These are phyloP conservation scores for Zaprionus bogoriensis DNA, from an alignment of 2,888 invertebrate genomes.

Conservation along the genomic window DNA sequence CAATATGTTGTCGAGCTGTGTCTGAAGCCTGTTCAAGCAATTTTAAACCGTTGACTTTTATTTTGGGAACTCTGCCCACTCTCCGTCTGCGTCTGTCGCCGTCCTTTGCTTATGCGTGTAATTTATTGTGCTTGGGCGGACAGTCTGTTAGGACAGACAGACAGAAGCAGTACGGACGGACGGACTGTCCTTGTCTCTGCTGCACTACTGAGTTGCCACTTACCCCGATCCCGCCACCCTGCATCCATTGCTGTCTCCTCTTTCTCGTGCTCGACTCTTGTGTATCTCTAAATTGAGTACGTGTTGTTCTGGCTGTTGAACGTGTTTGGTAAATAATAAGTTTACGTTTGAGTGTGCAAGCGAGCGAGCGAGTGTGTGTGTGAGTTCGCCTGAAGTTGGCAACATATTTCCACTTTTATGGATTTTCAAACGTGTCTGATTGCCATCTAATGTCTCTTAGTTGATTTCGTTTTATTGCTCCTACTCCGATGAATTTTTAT, in stretches of 20 bases:
- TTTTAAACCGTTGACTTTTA: constrained; percentile 23
- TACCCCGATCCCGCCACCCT: constrained; percentile 1
- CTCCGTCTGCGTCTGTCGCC: neutral
- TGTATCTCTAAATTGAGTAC: constrained; percentile 70
- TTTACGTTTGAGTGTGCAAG: constrained; percentile 38
- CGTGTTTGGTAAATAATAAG: constrained; percentile 73
- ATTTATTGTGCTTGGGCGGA: constrained; percentile 32
- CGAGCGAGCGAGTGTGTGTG: constrained; percentile 16
- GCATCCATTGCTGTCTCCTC: neutral
- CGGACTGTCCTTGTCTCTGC: constrained; percentile 51
- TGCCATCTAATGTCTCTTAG: constrained; percentile 67
- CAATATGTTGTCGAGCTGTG: constrained; percentile 36
- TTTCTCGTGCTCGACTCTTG: neutral
- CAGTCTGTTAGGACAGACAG: constrained; percentile 8
- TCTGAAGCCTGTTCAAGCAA: constrained; percentile 4
- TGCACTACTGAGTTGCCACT: constrained; percentile 26
- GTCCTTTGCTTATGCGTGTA: constrained; percentile 26
- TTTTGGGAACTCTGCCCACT: neutral
- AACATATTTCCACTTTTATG: constrained; percentile 74
- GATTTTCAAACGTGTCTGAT: constrained; percentile 73
- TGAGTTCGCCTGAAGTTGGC: constrained; percentile 43
- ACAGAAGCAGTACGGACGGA: constrained; percentile 1
- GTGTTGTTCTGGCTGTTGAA: constrained; percentile 70
- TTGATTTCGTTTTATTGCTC: constrained; percentile 60
- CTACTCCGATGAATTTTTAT: constrained; percentile 42